Evolutionary conservation across 2,888 invertebrate genomes (phyloP), one percentile per base, ranked within the genome.

Genomic region (Subacronicta megacephala): DNA sequence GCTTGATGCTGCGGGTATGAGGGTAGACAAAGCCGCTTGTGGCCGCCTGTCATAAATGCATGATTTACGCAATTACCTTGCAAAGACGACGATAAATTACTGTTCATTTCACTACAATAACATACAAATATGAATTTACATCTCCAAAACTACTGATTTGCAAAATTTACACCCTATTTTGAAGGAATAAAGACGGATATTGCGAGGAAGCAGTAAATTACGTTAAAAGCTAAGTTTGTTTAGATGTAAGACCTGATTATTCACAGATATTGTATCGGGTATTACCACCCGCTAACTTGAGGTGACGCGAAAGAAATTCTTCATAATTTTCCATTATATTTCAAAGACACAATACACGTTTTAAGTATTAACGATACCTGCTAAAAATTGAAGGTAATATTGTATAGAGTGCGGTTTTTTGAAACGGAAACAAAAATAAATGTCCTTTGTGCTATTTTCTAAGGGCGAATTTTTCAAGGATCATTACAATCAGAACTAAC

Each of bases 11-110:
- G 63, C 75, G 81, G 82, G 80, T 75, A 77, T 80, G 82, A 76
- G 73, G 57, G 83, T 83, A 91, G 87, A 92, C 93, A 92, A 91
- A 87, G 84, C 81, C 74, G 75, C 77, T 81, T 82, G 84, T 82
- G 82, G 86, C 83, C 78, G 79, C 77, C 83, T 91, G 94, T 93
- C 94, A 93, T 94, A 94, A 94, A 94, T 90, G 82, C 82, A 90
- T 94, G 94, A 94, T 94, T 93, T 94, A 94, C 91, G 89, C 91
- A 89, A 92, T 90, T 89, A 89, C 87, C 85, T 87, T 84, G 87
- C 87, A 89, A 90, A 90, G 90, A 88, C 87, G 87, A 86, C 87
- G 83, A 93, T 93, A 93, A 93, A 93, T 93, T 91, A 90, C 87
- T 83, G 87, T 89, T 88, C 88, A 88, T 85, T 88, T 85, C 80